These are phyloP conservation scores for Ciconia stormi DNA, from an alignment of 2,113 vertebrate genomes.

Conservation along the genomic window DNA sequence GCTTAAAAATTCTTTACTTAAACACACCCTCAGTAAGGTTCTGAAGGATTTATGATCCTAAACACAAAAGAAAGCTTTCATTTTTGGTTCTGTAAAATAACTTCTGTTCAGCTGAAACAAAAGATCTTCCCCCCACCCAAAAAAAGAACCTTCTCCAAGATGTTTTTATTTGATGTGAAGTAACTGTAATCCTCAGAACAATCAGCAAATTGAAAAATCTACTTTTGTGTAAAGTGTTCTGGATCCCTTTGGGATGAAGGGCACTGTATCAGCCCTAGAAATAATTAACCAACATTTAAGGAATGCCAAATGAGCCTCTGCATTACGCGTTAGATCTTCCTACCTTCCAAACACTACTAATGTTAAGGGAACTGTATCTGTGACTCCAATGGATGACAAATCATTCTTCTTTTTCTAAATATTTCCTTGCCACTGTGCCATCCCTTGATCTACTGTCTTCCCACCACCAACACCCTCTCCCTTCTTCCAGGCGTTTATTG, in stretches of 20 bases:
- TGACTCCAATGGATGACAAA: neutral
- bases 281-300: conserved; percentile 21
- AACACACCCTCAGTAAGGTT: neutral
- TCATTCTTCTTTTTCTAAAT: neutral
- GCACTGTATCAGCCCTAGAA: neutral
- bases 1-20: neutral
- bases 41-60: neutral
- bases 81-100: neutral
- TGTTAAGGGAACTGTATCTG: neutral
- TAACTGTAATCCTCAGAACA: neutral
- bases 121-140: neutral
- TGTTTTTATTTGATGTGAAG: neutral
- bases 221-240: neutral
- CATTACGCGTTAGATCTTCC: neutral
- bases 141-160: neutral
- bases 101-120: neutral
- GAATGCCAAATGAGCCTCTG: neutral
- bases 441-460: neutral
- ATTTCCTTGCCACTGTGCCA: neutral
- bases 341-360: neutral
- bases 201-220: neutral
- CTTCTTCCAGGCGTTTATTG: neutral
- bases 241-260: neutral
- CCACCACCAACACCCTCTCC: neutral
- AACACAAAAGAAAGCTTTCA: neutral